phyloP scores from a whole-genome alignment of 2,888 invertebrate species.

The Lepidocyrtoides sp. region DNA sequence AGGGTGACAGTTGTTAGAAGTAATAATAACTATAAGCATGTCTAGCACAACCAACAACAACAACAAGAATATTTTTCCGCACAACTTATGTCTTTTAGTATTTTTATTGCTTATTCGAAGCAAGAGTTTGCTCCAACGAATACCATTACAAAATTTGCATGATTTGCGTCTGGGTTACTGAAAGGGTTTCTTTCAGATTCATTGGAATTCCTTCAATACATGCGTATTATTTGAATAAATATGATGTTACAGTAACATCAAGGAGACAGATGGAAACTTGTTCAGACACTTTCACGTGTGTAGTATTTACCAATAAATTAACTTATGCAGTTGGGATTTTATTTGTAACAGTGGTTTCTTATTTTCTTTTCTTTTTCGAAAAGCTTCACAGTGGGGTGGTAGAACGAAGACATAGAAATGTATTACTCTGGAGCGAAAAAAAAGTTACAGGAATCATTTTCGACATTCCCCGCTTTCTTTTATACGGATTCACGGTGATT shows the following conservation, averaged over 20 bases:
- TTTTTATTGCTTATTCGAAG: background rate
- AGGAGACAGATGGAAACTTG: background rate
- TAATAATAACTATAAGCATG: too few relatives aligned
- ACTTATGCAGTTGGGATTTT: background rate
- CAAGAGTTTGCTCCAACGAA: background rate
- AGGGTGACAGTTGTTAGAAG: conserved; percentile 38
- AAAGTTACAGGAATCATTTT: background rate
- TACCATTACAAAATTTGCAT: too few relatives aligned
- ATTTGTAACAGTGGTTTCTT: background rate
- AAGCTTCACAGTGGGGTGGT: background rate
- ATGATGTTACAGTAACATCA: too few relatives aligned
- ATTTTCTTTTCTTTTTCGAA: background rate
- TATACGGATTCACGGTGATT: conserved; percentile 6
- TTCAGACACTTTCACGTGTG: background rate
- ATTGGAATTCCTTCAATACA: too few relatives aligned
- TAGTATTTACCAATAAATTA: background rate
- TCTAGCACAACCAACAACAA: too few relatives aligned
- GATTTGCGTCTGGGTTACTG: too few relatives aligned
- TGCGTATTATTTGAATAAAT: background rate
- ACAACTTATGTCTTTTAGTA: conserved; percentile 7
- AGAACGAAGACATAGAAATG: conserved; percentile 2
- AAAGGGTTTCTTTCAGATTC: too few relatives aligned
- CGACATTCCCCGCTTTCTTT: background rate
- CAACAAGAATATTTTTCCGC: too few relatives aligned
- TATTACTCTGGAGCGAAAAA: background rate